Evolutionary conservation across 2,113 vertebrate genomes (phyloP).

Genomic region (Mus pahari): DNA sequence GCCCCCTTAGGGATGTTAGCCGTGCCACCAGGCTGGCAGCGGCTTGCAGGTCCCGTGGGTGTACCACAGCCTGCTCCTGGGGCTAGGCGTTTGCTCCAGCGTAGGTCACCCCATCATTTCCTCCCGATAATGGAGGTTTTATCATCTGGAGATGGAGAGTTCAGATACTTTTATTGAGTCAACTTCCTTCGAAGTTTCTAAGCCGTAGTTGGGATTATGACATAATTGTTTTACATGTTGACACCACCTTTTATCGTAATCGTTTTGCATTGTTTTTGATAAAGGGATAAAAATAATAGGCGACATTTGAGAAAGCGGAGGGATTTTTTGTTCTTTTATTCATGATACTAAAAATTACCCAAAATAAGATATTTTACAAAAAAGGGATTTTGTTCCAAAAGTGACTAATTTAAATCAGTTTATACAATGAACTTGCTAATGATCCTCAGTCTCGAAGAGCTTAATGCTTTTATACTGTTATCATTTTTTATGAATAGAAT

Average conservation of each 20-base stretch:
- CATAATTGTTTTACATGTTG: constrained; percentile 88
- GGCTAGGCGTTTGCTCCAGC: constrained; percentile 40
- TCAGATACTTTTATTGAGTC: constrained; percentile 81
- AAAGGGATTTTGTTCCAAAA: constrained; percentile 82
- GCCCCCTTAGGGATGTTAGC: not conserved
- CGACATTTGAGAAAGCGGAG: constrained; percentile 80
- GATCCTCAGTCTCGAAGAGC: constrained; percentile 81
- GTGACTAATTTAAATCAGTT: constrained; percentile 85
- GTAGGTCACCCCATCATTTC: constrained; percentile 44
- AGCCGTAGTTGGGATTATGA: constrained; percentile 83
- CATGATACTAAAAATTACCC: constrained; percentile 85
- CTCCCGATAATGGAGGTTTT: constrained; percentile 79
- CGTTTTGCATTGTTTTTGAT: constrained; percentile 88
- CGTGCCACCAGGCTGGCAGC: not conserved
- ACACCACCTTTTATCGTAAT: constrained; percentile 88
- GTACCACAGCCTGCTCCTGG: constrained; percentile 14
- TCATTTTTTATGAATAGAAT: constrained; percentile 87
- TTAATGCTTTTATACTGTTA: constrained; percentile 83
- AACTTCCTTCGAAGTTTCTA: constrained; percentile 87
- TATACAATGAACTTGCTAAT: constrained; percentile 85
- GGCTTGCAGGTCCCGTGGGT: too few relatives aligned
- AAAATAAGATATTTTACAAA: constrained; percentile 84
- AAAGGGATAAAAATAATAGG: constrained; percentile 87
- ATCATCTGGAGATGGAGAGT: constrained; percentile 83
- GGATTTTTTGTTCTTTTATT: constrained; percentile 85